These are phyloP conservation scores for Drosophila nigritarsus DNA, from an alignment of 2,888 invertebrate genomes.

Conservation along the genomic window DNA sequence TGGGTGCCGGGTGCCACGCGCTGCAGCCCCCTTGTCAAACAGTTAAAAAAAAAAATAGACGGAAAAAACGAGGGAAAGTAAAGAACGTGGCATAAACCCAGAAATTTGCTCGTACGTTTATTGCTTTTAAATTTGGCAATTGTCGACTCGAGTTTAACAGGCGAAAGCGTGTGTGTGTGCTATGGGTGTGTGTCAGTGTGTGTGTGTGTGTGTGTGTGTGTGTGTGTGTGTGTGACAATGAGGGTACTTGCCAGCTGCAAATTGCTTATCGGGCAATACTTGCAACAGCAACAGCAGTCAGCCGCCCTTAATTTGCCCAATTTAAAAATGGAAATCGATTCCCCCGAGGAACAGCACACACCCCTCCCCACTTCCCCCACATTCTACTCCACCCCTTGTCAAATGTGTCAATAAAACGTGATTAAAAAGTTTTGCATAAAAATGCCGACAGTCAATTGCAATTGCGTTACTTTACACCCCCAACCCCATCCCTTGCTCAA, in stretches of 20 bases:
- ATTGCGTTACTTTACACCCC: conserved; percentile 44
- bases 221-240: conserved; percentile 38
- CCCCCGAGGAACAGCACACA: conserved; percentile 57
- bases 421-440: conserved; percentile 79
- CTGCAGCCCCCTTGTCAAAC: conserved; percentile 57
- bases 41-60: conserved; percentile 46
- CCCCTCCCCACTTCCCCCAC: background rate
- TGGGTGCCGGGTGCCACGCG: conserved; percentile 47
- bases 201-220: conserved; percentile 39
- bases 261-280: conserved; percentile 70
- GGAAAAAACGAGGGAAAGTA: conserved; percentile 22
- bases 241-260: conserved; percentile 60
- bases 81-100: conserved; percentile 61
- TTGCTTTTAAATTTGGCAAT: conserved; percentile 82
- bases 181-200: conserved; percentile 9
- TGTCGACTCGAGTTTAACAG: conserved; percentile 59
- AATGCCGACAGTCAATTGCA: conserved; percentile 73
- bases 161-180: conserved; percentile 26
- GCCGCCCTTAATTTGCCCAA: conserved; percentile 80
- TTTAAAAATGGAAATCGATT: conserved; percentile 81
- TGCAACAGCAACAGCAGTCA: conserved; percentile 56
- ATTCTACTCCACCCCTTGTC: background rate
- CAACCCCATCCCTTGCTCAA: background rate
- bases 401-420: conserved; percentile 79
- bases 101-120: conserved; percentile 78